Conservation (phyloP, 2,888 invertebrate species). For the Coelopa pilipes region DNA sequence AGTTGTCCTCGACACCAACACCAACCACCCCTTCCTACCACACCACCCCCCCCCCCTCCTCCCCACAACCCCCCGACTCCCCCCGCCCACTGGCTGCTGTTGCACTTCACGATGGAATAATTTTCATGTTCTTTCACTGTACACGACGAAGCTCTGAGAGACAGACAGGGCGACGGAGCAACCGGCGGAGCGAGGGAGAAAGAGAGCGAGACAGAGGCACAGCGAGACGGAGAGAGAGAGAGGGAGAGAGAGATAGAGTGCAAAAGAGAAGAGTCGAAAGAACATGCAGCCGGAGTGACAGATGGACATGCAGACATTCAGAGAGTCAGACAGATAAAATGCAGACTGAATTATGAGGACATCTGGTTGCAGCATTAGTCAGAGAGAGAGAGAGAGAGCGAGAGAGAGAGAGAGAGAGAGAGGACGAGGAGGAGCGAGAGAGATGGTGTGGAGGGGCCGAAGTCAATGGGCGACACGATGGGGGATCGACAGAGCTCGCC, state of each 20-base stretch:
- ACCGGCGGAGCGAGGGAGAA: too few species aligned
- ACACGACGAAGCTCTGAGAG: too few species aligned
- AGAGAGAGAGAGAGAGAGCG: background rate
- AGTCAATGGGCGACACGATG: too few species aligned
- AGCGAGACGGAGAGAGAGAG: background rate
- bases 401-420: too few species aligned
- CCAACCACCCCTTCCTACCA: background rate
- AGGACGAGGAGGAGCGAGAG: too few species aligned
- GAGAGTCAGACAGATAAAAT: background rate
- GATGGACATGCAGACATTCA: conserved; percentile 7
- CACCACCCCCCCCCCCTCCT: background rate
- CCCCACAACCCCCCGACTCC: background rate
- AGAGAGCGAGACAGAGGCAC: too few species aligned
- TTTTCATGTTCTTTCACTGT: background rate
- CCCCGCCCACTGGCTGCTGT: background rate
- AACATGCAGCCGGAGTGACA: conserved; percentile 4
- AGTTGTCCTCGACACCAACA: conserved; percentile 12
- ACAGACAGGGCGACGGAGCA: too few species aligned
- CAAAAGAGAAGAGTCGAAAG: background rate
- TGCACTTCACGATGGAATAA: conserved; percentile 18
- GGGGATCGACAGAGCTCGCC: too few species aligned
- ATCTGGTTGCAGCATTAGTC: conserved; percentile 21
- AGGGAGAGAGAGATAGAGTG: background rate
- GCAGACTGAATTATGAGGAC: background rate
- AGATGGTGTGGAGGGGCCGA: too few species aligned